Conservation (phyloP, 2,888 invertebrate species). For the Pegoplata infirma region DNA sequence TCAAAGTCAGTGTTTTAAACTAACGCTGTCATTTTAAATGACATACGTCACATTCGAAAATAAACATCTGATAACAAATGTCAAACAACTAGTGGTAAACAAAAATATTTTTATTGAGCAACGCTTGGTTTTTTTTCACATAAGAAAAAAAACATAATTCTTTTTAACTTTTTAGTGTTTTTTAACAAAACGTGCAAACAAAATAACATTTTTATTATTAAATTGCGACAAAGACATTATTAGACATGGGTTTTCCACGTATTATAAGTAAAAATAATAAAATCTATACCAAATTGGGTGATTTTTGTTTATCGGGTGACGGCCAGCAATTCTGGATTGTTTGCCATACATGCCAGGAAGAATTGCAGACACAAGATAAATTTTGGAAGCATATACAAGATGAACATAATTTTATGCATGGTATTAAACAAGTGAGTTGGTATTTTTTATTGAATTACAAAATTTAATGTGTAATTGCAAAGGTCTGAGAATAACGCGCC, state of each 20-base stretch:
- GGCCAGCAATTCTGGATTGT: slow-evolving; percentile 72
- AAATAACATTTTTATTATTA: slow-evolving; percentile 20
- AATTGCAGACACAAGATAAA: slow-evolving; percentile 73
- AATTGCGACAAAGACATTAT: slow-evolving; percentile 29
- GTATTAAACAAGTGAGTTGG: slow-evolving; percentile 68
- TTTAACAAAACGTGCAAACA: slow-evolving; percentile 39
- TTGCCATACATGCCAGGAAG: slow-evolving; percentile 74
- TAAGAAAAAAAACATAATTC: slow-evolving; percentile 35
- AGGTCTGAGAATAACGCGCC: slow-evolving; percentile 34
- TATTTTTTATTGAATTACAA: no score
- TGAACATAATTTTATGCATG: slow-evolving; percentile 74
- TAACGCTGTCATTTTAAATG: slow-evolving; percentile 15
- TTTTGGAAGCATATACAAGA: slow-evolving; percentile 76
- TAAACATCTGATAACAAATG: slow-evolving; percentile 62
- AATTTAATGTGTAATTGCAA: neutral
- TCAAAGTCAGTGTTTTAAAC: neutral
- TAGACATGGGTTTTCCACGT: slow-evolving; percentile 74
- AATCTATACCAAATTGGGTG: slow-evolving; percentile 74
- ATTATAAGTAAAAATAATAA: slow-evolving; percentile 75
- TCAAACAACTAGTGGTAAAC: slow-evolving; percentile 60
- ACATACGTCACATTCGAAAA: slow-evolving; percentile 36
- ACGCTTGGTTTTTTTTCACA: slow-evolving; percentile 56
- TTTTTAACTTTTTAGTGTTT: slow-evolving; percentile 48
- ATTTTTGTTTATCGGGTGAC: slow-evolving; percentile 73
- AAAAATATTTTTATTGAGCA: slow-evolving; percentile 63